Evolutionary conservation across 2,113 vertebrate species (phyloP), one percentile per base, ranked within the genome.

Genomic region (Silurus glanis): DNA sequence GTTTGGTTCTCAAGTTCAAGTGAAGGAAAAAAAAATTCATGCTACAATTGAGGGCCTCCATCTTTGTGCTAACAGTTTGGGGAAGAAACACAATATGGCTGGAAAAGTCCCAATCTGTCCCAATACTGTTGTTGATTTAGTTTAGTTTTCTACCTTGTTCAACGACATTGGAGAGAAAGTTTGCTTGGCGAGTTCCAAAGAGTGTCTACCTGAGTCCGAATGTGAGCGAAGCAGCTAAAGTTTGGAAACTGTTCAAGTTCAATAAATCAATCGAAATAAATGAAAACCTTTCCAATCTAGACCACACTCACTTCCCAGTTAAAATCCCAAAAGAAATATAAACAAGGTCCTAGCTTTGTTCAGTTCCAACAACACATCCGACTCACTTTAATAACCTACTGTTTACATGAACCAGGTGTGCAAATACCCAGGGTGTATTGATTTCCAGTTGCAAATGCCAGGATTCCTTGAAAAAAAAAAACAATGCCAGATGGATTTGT

Each of bases 301-400:
- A 4, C 17, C 19, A 72, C 71, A 49, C 45, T 9, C 71, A 74
- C 7, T 49, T 45, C 67, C 37, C 8, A 37, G 16, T 71, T 74
- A 21, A 37, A 47, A 49, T 72, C 45, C 19, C 0, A 72, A 74
- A 2, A 74, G 16, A 74, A 6, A 23, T 74, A 49, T 74, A 74
- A 21, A 74, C n/a, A 14, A 49, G 7, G 16, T 10, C 9, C 17
- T 10, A 74, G 71, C 19, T 45, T 71, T 37, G 37, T 45, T 37
- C 7, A 71, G 45, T 71, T 45, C 45, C 67, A 45, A 28, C 67
- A 45, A 45, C 23, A 78, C 51, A 56, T 14, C 49, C 53, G 9
- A 75, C 53, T 23, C 74, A 28, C 76, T 55, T 58, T 79, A 79
- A 79, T 79, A 79, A 58, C 23, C n/a, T 53, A 23, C n/a, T 58